These are phyloP conservation scores for Tenthredo livida DNA, from an alignment of 2,888 invertebrate species.

Conservation along the genomic window DNA sequence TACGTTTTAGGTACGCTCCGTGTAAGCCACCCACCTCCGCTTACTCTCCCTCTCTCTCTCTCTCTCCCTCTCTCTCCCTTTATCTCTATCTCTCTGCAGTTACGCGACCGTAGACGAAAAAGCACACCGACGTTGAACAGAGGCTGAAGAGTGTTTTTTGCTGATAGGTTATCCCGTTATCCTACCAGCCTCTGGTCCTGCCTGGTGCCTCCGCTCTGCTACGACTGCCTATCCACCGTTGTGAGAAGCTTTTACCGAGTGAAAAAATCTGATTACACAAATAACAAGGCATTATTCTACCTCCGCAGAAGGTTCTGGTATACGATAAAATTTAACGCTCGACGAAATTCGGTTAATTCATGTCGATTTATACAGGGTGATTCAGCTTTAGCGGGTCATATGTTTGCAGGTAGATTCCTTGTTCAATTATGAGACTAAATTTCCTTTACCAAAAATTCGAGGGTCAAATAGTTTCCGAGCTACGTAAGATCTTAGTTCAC, in stretches of 20 bases:
- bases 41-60: background rate
- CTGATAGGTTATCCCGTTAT: constrained; percentile 40
- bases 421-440: too few relatives aligned
- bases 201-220: background rate
- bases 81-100: background rate
- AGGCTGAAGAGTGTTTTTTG: constrained; percentile 37
- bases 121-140: constrained; percentile 7
- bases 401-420: too few relatives aligned
- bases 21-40: background rate
- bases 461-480: too few relatives aligned
- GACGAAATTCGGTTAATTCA: background rate
- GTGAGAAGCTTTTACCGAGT: constrained; percentile 10
- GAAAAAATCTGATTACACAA: constrained; percentile 18
- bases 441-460: too few relatives aligned
- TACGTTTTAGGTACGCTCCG: constrained; percentile 26
- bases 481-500: too few relatives aligned
- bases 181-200: background rate
- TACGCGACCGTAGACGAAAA: constrained; percentile 18
- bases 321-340: constrained; percentile 11
- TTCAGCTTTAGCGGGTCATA: too few relatives aligned
- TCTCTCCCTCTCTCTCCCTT: background rate
- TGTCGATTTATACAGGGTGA: background rate
- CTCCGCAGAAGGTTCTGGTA: background rate
- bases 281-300: background rate
- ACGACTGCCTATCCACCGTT: background rate